Evolutionary conservation across 2,113 vertebrate genomes (phyloP).

Genomic region (Oreochromis spilurus): DNA sequence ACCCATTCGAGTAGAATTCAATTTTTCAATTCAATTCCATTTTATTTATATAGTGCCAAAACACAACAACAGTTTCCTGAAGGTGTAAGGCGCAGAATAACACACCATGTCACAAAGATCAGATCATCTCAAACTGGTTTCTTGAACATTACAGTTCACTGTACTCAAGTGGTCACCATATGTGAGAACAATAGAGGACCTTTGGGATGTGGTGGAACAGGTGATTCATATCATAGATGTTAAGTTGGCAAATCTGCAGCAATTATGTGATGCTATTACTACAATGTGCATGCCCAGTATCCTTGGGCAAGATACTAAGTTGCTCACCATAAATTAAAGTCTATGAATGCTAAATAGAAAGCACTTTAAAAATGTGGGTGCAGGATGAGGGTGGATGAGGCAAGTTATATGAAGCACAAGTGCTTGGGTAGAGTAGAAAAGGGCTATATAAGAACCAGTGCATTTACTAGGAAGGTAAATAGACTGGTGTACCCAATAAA

Average conservation of each 20-base stretch:
- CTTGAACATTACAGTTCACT: background rate
- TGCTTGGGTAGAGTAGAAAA: background rate
- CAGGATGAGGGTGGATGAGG: background rate
- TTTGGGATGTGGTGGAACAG: background rate
- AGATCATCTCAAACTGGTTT: background rate
- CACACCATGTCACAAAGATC: background rate
- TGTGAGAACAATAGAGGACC: background rate
- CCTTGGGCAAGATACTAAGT: background rate
- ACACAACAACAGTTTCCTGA: background rate
- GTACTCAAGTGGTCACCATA: background rate
- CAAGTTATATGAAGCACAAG: background rate
- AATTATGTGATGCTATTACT: background rate
- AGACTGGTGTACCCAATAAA: background rate
- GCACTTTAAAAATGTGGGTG: background rate
- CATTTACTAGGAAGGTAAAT: background rate
- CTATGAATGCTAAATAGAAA: background rate
- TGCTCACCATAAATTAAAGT: background rate
- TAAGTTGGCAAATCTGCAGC: background rate
- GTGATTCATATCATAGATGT: background rate
- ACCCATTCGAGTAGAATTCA: background rate
- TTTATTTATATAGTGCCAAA: background rate
- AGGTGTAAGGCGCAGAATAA: background rate
- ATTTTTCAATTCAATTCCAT: background rate
- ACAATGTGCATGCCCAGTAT: background rate
- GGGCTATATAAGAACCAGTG: background rate